phyloP scores from a whole-genome alignment of 2,888 invertebrate genomes.

The Acanthosepion lycidas region DNA sequence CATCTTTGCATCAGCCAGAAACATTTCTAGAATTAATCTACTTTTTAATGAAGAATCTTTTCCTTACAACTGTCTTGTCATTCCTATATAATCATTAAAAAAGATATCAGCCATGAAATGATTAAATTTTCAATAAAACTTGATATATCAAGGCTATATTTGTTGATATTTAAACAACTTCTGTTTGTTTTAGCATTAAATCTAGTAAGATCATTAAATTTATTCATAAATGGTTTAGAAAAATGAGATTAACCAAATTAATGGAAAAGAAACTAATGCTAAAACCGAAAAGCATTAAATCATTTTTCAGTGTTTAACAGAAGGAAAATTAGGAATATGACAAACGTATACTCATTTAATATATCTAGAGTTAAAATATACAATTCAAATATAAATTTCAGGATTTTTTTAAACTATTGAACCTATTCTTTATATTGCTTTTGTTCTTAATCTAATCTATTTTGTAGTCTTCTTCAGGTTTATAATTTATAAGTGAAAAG shows the following conservation, averaged over 20 bases:
- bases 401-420: too few relatives aligned
- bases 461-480: too few relatives aligned
- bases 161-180: background rate
- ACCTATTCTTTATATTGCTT: too few relatives aligned
- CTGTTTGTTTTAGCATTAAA: background rate
- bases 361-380: too few relatives aligned
- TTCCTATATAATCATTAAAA: background rate
- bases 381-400: too few relatives aligned
- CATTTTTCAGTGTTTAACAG: too few relatives aligned
- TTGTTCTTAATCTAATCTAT: background rate
- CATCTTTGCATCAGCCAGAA: background rate
- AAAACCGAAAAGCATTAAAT: too few relatives aligned
- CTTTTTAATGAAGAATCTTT: background rate
- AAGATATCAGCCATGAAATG: background rate
- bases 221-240: background rate
- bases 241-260: background rate
- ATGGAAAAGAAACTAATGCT: too few relatives aligned
- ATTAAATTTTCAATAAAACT: background rate
- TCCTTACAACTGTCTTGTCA: background rate
- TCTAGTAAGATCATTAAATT: background rate
- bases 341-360: too few relatives aligned
- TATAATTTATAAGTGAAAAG: background rate
- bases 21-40: background rate
- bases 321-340: too few relatives aligned
- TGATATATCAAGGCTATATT: background rate